Evolutionary conservation across 2,113 vertebrate genomes (phyloP), one percentile per base, ranked within the genome.

Genomic region (Thinocorus orbignyianus): DNA sequence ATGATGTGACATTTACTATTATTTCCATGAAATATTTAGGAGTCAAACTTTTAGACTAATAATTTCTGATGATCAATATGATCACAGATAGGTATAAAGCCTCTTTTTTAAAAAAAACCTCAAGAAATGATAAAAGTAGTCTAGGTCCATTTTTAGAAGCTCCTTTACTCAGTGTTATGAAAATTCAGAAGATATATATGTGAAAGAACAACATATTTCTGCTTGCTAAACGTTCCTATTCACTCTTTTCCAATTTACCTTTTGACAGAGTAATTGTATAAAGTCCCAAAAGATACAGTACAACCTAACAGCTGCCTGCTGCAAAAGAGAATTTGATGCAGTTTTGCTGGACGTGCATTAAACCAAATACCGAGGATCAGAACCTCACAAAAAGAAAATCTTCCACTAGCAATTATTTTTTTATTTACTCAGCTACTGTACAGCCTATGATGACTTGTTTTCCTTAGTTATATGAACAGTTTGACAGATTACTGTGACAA

Each of bases 401-500:
- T 91, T 93, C 83, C 80, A 89, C 70, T 24, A 93, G 74, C 65
- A 86, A 69, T 95, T 68, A 23, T 49, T 84, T 96, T 96, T 82
- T 95, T 94, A 94, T 98, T 98, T 95, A 95, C 89, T 97, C 39
- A 16, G 96, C 91, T 96, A 87, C 93, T 83, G 90, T 23, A 51
- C 55, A 97, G 95, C 69, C 62, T 86, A 90, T 83, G 97, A 96
- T 95, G 95, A 96, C 95, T 98, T 98, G 97, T 97, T 98, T 98
- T 97, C 88, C 92, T 97, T 96, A 90, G 93, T 97, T 96, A 92
- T 93, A 86, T 92, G 95, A 97, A 91, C 93, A 87, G 94, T 96
- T 96, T 98, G 98, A 98, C 98, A 98, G 97, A 98, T 97, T 80
- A 93, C 94, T 87, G 92, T 97, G 98, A 98, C 97, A 98, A 97